Conservation (phyloP, 53 echinoderm and acorn worm species). For the Zoroaster sp. region DNA sequence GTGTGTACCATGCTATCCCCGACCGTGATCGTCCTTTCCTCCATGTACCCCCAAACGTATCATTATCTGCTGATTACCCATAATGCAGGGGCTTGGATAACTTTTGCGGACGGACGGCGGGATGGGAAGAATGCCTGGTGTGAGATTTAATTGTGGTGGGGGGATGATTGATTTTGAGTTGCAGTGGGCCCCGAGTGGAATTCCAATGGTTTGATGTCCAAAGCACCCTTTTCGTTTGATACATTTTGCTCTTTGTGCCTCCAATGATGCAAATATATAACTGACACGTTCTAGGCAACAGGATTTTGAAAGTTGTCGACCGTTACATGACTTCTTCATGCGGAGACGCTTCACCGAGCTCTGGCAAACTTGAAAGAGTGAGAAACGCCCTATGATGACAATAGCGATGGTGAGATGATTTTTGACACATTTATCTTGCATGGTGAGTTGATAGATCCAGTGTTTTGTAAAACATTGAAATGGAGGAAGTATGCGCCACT, state of each 20-base stretch:
- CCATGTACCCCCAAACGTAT: neutral
- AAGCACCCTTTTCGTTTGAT: neutral
- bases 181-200: neutral
- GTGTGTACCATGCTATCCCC: neutral
- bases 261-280: no score
- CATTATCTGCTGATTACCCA: conserved; percentile 50
- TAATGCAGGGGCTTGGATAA: conserved; percentile 48
- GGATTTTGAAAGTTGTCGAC: neutral
- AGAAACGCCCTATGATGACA: neutral
- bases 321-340: neutral
- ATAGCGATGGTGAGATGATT: neutral
- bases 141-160: conserved; percentile 15
- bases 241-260: neutral
- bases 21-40: neutral
- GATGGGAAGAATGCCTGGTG: neutral
- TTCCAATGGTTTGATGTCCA: neutral
- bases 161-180: neutral
- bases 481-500: no score
- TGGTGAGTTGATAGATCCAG: no score
- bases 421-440: neutral
- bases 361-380: no score
- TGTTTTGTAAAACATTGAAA: no score
- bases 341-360: no score
- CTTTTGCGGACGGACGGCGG: neutral
- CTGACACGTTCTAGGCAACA: neutral